Base-by-base conservation (phyloP, 2,888 invertebrate genomes). In the Habroteleia sp. region DNA sequence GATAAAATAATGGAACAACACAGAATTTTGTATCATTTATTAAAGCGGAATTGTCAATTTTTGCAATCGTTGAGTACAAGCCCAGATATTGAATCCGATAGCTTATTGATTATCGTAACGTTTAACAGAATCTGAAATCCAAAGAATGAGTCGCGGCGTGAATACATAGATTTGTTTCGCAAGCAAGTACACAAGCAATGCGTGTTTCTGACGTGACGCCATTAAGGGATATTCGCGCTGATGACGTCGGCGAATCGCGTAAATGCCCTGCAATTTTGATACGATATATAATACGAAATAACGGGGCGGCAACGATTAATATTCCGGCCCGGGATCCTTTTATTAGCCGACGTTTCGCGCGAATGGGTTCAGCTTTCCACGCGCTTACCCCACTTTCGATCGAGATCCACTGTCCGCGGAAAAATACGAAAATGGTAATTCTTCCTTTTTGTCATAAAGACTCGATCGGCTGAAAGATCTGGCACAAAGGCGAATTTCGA, bases 181-280 rank as follows among this genome's bases (percentile, higher is more conserved):
- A 72, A 63, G 72, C 44, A 65, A 58, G 54, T 56, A 65, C 65
- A 60, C 60, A 37, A 58, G 29, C 23, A 39, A 31, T 27, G 58
- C 23, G 44, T 73, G 72, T 52, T 66, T 46, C 60, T 60, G 73
- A 66, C 60, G 23, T 25, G 60, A 65, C 65, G 60, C 60, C 58
- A 73, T 66, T 66, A 58, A 20, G 37, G 50, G 68, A 11, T 13
- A 39, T 5, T 37, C 46, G 27, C 37, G 27, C 11, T 39, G 7
- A 17, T 25, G 25, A 3, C 25, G 7, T 1, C 25, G 7, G 10
- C 31, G 16, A 68, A 42, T 58, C 58, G 68, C 58, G 35, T 35
- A 58, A 68, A 68, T 42, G 41, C 41, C 7, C 14, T 29, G 20
- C 41, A 60, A 42, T 60, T 71, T 62, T 33, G 56, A 37, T 42